Conservation (phyloP, 2,888 invertebrate genomes). For the Celastrina argiolus region DNA sequence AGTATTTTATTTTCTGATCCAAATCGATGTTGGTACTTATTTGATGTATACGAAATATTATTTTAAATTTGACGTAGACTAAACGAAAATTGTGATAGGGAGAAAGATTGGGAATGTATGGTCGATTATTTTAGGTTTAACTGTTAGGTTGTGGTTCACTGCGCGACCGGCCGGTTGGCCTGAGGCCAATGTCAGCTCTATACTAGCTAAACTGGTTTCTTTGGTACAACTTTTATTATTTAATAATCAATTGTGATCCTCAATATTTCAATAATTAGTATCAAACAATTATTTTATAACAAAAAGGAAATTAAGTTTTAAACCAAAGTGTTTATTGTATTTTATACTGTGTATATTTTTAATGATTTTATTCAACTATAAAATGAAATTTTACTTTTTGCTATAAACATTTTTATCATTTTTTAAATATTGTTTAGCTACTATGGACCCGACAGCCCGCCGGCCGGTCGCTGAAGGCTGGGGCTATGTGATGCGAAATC, state of each 20-base stretch:
- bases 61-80: slow-evolving; percentile 48
- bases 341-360: too few relatives aligned
- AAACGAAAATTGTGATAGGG: slow-evolving; percentile 66
- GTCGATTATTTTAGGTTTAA: slow-evolving; percentile 41
- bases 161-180: slow-evolving; percentile 39
- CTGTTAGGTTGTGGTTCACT: slow-evolving; percentile 70
- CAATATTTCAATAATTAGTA: too few relatives aligned
- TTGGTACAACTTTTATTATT: not conserved
- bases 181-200: not conserved
- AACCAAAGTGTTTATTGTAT: too few relatives aligned
- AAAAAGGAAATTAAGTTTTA: too few relatives aligned
- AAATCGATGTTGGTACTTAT: slow-evolving; percentile 53
- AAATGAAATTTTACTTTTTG: too few relatives aligned
- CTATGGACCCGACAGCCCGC: slow-evolving; percentile 34
- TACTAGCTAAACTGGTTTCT: not conserved
- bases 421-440: slow-evolving; percentile 34
- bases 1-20: slow-evolving; percentile 28
- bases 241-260: not conserved
- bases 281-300: too few relatives aligned
- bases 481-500: too few relatives aligned
- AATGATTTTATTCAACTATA: too few relatives aligned
- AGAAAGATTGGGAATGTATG: slow-evolving; percentile 31
- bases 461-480: too few relatives aligned
- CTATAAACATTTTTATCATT: too few relatives aligned
- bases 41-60: slow-evolving; percentile 70